Evolutionary conservation across 30 jellyfish, hydroid and myxozoan species (phyloP).

Genomic region (Aurelia coerulea): DNA sequence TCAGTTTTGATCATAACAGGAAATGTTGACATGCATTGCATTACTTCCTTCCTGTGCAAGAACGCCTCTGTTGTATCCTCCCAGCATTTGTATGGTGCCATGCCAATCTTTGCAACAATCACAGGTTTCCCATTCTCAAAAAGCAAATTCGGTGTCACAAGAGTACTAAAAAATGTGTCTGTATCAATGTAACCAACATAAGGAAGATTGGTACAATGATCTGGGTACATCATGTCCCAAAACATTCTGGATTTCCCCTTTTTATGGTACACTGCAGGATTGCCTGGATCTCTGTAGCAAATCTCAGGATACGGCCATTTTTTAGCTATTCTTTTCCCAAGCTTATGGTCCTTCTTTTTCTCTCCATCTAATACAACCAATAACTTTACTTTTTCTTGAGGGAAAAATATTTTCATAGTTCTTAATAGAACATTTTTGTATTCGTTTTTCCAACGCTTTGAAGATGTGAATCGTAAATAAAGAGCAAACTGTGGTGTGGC

Average conservation of each 20-base stretch:
- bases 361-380: slow-evolving; percentile 64
- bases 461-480: slow-evolving; percentile 60
- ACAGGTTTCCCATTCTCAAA: slow-evolving; percentile 64
- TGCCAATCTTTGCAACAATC: slow-evolving; percentile 49
- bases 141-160: slow-evolving; percentile 60
- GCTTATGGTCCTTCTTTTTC: slow-evolving; percentile 51
- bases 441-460: slow-evolving; percentile 40
- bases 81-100: slow-evolving; percentile 53
- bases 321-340: slow-evolving; percentile 20
- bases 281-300: slow-evolving; percentile 52
- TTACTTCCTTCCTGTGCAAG: slow-evolving; percentile 43
- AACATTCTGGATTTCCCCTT: slow-evolving; percentile 64
- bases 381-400: slow-evolving; percentile 45
- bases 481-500: slow-evolving; percentile 36
- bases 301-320: slow-evolving; percentile 71
- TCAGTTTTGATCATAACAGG: slow-evolving; percentile 66
- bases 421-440: slow-evolving; percentile 16
- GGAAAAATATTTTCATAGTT: slow-evolving; percentile 63
- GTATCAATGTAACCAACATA: slow-evolving; percentile 78
- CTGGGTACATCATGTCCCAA: slow-evolving; percentile 71
- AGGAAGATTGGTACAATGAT: slow-evolving; percentile 43
- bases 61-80: slow-evolving; percentile 33
- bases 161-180: slow-evolving; percentile 63
- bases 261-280: slow-evolving; percentile 22
- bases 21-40: slow-evolving; percentile 74